Conservation (phyloP, 2,888 invertebrate genomes). For the Dynastes maya region DNA sequence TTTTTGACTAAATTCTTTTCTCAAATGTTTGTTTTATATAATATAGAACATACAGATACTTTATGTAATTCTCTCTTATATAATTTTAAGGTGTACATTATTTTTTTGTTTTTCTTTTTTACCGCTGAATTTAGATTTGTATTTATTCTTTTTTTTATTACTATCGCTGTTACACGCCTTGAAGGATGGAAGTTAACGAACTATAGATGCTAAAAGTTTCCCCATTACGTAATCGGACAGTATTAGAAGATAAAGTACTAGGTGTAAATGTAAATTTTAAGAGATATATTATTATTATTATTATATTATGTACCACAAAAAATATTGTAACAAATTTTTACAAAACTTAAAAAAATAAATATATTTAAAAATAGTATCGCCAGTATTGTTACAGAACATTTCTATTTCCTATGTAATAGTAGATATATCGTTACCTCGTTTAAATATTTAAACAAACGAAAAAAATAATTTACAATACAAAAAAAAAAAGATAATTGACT, state of each 20-base stretch:
- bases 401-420: neutral
- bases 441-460: neutral
- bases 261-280: conserved; percentile 46
- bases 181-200: too few relatives aligned
- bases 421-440: neutral
- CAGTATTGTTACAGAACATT: conserved; percentile 11
- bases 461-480: neutral
- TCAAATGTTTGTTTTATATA: conserved; percentile 15
- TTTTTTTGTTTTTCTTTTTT: conserved; percentile 12
- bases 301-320: conserved; percentile 40
- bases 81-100: conserved; percentile 36
- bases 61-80: conserved; percentile 4
- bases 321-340: conserved; percentile 46
- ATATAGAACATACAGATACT: neutral
- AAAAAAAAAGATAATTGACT: conserved; percentile 13
- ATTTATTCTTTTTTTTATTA: conserved; percentile 30
- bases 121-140: conserved; percentile 18
- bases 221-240: conserved; percentile 45
- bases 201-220: neutral
- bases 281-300: conserved; percentile 39
- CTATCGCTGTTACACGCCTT: neutral
- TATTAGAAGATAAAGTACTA: conserved; percentile 45
- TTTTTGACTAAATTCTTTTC: conserved; percentile 9
- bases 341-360: conserved; percentile 51
- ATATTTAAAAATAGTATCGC: conserved; percentile 45